Conservation (phyloP, 2,113 vertebrate species). For the Ceyx margarethae region DNA sequence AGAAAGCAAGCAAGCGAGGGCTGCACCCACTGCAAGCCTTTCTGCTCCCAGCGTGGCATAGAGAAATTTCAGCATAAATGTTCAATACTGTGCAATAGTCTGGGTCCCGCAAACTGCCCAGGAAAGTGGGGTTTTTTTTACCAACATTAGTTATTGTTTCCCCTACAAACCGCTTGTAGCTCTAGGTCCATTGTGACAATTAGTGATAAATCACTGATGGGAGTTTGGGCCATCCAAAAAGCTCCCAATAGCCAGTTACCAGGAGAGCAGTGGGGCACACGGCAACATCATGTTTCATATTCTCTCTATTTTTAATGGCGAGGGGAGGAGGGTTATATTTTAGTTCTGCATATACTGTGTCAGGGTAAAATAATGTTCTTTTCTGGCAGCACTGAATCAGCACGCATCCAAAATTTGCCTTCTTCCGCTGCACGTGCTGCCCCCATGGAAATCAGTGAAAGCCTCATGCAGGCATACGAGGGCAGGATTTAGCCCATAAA, state of each 20-base stretch:
- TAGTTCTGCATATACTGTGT: constrained; percentile 34
- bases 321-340: neutral
- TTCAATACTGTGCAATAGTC: neutral
- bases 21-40: neutral
- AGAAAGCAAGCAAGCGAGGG: neutral
- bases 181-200: neutral
- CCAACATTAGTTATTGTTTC: neutral
- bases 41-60: rapidly evolving
- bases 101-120: neutral
- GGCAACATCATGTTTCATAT: neutral
- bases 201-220: constrained; percentile 61
- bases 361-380: constrained; percentile 22
- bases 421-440: constrained; percentile 25
- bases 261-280: neutral
- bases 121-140: neutral
- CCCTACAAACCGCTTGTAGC: neutral
- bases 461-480: neutral
- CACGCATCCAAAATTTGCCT: constrained; percentile 40
- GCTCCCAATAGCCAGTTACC: neutral
- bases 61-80: neutral
- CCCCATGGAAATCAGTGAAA: constrained; percentile 47
- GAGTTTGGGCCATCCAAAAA: constrained; percentile 21
- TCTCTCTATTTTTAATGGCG: neutral
- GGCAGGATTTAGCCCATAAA: constrained; percentile 50
- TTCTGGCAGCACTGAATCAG: constrained; percentile 38